Evolutionary conservation across 2,113 vertebrate genomes (phyloP).

Genomic region (Platichthys stellatus): DNA sequence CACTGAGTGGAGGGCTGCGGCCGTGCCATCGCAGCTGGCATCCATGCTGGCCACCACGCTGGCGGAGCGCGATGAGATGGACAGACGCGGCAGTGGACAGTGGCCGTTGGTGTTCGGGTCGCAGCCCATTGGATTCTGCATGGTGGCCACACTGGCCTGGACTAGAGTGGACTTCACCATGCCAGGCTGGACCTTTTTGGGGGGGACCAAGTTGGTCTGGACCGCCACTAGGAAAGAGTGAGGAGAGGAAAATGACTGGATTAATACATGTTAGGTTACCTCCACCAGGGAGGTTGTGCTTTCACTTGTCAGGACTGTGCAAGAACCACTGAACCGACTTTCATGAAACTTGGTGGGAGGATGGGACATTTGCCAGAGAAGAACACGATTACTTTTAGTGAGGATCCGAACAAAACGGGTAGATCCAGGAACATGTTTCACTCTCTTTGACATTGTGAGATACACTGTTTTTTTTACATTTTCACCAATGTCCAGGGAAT

Average conservation of each 20-base stretch:
- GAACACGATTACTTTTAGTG: too few species aligned
- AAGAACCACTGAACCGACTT: too few species aligned
- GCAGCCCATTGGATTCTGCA: constrained; percentile 83
- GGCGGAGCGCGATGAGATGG: constrained; percentile 87
- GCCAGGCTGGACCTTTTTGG: constrained; percentile 80
- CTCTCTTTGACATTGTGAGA: too few species aligned
- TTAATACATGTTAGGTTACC: not conserved
- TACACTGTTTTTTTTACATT: too few species aligned
- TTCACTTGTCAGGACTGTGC: too few species aligned
- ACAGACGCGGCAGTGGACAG: constrained; percentile 85
- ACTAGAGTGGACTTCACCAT: constrained; percentile 79
- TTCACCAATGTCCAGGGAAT: too few species aligned
- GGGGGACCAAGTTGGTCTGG: constrained; percentile 84
- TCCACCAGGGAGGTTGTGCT: too few species aligned
- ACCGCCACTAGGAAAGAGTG: constrained; percentile 85
- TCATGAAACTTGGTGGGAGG: too few species aligned
- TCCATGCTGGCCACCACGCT: constrained; percentile 93
- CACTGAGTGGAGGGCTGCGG: constrained; percentile 88
- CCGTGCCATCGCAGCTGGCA: constrained; percentile 76
- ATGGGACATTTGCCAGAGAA: too few species aligned
- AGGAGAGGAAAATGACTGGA: constrained; percentile 5
- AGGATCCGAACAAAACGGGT: too few species aligned
- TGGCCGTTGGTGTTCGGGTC: constrained; percentile 86
- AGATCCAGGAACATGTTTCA: too few species aligned
- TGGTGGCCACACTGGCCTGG: constrained; percentile 80